Evolutionary conservation across 2,113 vertebrate species (phyloP).

Genomic region (Percina caprodes): DNA sequence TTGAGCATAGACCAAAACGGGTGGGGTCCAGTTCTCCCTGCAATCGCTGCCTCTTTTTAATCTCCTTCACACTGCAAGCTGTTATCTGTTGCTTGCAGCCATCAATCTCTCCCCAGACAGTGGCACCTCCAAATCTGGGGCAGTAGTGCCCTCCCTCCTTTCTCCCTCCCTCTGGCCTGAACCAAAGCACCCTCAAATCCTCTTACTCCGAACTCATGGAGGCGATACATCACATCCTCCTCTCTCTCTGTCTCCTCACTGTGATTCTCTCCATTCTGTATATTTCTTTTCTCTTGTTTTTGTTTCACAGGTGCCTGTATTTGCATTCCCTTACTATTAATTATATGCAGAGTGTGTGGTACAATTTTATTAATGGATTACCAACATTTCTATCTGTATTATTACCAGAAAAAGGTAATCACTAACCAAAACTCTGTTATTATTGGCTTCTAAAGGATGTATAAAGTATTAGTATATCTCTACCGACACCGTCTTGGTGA

Average conservation of each 20-base stretch:
- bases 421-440: neutral
- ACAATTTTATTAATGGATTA: neutral
- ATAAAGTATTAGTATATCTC: neutral
- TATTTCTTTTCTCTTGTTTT: neutral
- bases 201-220: constrained; percentile 26
- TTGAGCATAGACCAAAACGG: constrained; percentile 52
- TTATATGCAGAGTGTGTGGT: neutral
- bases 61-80: constrained; percentile 67
- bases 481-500: too few relatives aligned
- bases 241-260: constrained; percentile 14
- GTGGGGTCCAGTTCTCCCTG: constrained; percentile 58
- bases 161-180: constrained; percentile 27
- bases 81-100: constrained; percentile 72
- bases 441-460: neutral
- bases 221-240: constrained; percentile 14
- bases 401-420: neutral
- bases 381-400: neutral
- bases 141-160: constrained; percentile 57
- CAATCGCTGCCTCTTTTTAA: constrained; percentile 70
- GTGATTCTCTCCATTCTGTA: neutral
- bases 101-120: constrained; percentile 73
- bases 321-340: neutral
- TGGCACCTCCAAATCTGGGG: constrained; percentile 76
- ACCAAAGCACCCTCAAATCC: constrained; percentile 44
- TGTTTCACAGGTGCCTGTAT: neutral